Evolutionary conservation across 2,113 vertebrate species (phyloP), one percentile per base, ranked within the genome.

Genomic region (Pycnonotus jocosus): DNA sequence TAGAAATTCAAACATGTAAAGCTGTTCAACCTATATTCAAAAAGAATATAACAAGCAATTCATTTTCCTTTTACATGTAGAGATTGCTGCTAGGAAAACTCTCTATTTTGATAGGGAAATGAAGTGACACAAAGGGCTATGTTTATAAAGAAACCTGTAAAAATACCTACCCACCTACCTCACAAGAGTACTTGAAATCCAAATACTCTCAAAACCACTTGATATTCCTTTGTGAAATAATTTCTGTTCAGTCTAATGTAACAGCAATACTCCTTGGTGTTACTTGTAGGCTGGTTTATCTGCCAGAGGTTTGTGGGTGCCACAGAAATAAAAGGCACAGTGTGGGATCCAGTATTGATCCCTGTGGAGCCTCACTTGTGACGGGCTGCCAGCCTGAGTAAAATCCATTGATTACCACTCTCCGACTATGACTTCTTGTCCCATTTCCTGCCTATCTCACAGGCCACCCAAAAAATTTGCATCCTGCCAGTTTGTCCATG

Each of bases 401-500:
- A 37, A 44, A 31, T 16, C 18, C 62, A 51, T 1, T 51, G 33
- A 33, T 45, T 12, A 15, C 17, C 33, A 27, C 17, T 33, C 30
- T 35, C 37, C 60, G 44, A 37, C 31, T 10, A 15, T 12, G 33
- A 44, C 37, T 45, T 38, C 14, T 38, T 38, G 23, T 33, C 45
- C 38, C 38, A 38, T 69, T 69, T 68, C 45, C 21, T 14, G 27
- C 21, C 17, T 15, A 5, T 60, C 38, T 37, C 54, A 51, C 62
- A 38, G 62, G 30, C 22, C 62, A 19, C 45, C 9, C 27, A 69
- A 10, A 22, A 54, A 45, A 51, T 45, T 23, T 37, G 33, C 15
- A 22, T 10, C 18, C 60, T 0, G 0, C 18, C 62, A 51, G 27
- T 37, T 77, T 45, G 2, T 33, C 45, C 12, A 10, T 13, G 10